Base-by-base conservation (phyloP, 1,140 invertebrate genomes). In the Dendroctonus ponderosae region DNA sequence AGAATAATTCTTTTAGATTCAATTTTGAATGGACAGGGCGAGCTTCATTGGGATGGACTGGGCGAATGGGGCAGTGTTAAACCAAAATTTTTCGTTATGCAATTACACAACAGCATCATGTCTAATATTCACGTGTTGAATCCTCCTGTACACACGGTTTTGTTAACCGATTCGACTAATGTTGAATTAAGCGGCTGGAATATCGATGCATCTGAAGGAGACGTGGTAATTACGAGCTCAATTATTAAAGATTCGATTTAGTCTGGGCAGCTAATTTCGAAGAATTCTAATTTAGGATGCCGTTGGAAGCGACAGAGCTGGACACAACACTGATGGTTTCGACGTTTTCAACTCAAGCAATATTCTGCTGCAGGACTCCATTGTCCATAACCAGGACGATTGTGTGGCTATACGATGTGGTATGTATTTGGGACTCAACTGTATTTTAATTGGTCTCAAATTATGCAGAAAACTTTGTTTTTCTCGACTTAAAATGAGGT, bases 301-400 rank as follows among this genome's bases (percentile, higher is more conserved):
- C 5, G 58, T 40, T 60, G 52, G 52, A 38, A 7, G n/a, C 9
- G 6, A 40, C 2, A 14, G 4, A 42, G 39, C 14, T 38, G 64
- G 64, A 37, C 56, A 66, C 42, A 66, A 66, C 40, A 66, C 64
- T 15, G 64, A 66, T 38, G 64, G 56, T 9, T 66, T 66, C 40
- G 57, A 66, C 44, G 40, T 66, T 60, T 59, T 9, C 7, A 66
- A 60, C 48, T 62, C 46, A 6, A 66, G 44, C 6, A 56, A 60
- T 39, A 26, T 66, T 7, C 44, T 43, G 7, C 7, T 66, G 7
- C 14, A 37, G 26, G 11, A 59, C n/a, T 7, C 37, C 37, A 14
- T 14, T 5, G 48, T 66, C n/a, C 44, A 51, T n/a, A 66, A 66
- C 49, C 64, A 66, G 42, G 64, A 66, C 15, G 64, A 66, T 38